These are phyloP conservation scores for Pandemis heparana DNA, from an alignment of 2,888 invertebrate species.

Conservation along the genomic window DNA sequence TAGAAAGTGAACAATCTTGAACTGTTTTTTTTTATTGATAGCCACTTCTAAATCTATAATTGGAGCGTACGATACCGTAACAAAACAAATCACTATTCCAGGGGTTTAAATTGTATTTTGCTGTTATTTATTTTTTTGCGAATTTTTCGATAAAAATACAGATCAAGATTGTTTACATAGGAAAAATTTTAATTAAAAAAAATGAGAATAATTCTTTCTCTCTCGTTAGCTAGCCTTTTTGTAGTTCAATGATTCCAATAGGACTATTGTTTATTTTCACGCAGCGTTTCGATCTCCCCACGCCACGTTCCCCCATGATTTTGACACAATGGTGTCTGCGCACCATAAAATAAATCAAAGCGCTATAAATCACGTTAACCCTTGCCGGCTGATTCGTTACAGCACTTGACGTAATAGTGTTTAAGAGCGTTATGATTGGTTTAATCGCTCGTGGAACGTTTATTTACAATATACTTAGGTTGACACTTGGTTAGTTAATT, in stretches of 20 bases:
- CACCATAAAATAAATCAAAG: conserved; percentile 53
- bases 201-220: background rate
- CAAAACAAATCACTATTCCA: too few species aligned
- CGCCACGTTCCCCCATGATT: conserved; percentile 16
- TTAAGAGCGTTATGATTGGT: conserved; percentile 28
- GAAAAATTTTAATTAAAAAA: too few species aligned
- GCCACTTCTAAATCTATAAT: too few species aligned
- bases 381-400: conserved; percentile 28
- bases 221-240: background rate
- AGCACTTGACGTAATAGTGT: conserved; percentile 24
- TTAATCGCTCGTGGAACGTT: background rate
- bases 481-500: too few species aligned
- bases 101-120: too few species aligned
- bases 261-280: conserved; percentile 18
- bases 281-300: conserved; percentile 1
- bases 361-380: conserved; percentile 47
- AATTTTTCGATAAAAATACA: too few species aligned
- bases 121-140: too few species aligned
- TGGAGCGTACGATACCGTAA: too few species aligned
- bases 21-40: too few species aligned
- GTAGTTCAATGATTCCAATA: background rate
- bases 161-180: too few species aligned
- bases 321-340: conserved; percentile 39
- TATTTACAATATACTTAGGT: background rate
- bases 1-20: too few species aligned